These are phyloP conservation scores for Rhynchotus rufescens DNA, from an alignment of 2,797 vertebrate genomes.

Conservation along the genomic window DNA sequence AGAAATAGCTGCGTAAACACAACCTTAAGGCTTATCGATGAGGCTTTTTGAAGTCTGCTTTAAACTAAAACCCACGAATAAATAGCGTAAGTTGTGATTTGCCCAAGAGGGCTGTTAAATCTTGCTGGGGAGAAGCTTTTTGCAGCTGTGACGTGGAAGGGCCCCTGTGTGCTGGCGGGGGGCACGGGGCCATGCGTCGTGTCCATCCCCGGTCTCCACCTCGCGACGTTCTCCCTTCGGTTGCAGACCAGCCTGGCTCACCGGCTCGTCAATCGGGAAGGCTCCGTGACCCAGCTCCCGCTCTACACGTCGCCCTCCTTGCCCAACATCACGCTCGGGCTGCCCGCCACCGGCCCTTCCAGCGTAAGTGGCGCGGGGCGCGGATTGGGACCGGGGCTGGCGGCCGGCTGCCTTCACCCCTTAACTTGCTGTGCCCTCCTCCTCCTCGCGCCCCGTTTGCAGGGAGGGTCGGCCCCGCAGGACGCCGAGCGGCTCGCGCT, in stretches of 20 bases:
- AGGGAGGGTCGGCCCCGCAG: constrained; percentile 89
- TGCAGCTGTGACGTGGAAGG: background rate
- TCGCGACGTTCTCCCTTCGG: background rate
- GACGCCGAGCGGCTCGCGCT: constrained; percentile 89
- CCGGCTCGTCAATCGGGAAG: constrained; percentile 88
- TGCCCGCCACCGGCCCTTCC: constrained; percentile 90
- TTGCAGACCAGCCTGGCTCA: constrained; percentile 89
- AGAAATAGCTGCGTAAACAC: constrained; percentile 16
- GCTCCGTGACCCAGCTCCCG: constrained; percentile 90
- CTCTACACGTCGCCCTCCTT: constrained; percentile 97
- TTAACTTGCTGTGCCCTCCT: rapidly evolving
- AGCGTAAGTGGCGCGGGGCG: constrained; percentile 81
- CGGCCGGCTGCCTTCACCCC: background rate
- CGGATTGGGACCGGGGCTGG: background rate
- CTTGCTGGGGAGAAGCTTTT: background rate
- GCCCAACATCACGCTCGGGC: constrained; percentile 96
- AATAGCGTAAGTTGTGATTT: constrained; percentile 40
- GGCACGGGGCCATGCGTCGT: rapidly evolving
- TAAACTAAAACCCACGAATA: background rate
- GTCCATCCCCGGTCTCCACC: background rate
- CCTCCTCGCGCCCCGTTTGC: background rate
- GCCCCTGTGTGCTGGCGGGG: background rate
- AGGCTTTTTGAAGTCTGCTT: constrained; percentile 1
- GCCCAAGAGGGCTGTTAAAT: background rate
- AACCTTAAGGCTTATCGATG: background rate